Evolutionary conservation across 2,113 vertebrate species (phyloP).

Genomic region (Pluvianellus socialis): DNA sequence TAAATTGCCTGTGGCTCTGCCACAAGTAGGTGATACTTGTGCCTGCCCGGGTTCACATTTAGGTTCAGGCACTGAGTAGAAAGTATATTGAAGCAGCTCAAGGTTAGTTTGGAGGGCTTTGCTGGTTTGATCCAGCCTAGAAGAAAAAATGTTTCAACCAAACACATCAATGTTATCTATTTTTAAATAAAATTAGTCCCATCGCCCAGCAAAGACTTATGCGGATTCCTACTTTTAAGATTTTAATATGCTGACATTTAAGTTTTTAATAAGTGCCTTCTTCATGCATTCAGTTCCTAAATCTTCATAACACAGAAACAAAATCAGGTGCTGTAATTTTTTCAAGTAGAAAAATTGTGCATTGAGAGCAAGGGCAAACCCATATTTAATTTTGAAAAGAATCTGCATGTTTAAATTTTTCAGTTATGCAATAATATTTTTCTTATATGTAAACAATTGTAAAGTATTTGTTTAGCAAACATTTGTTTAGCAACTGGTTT

Average conservation of each 20-base stretch:
- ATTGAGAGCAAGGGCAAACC: neutral
- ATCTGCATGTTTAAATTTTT: neutral
- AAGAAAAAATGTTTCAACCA: neutral
- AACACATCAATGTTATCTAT: rapidly evolving
- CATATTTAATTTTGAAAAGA: neutral
- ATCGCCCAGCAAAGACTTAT: neutral
- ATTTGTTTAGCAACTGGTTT: neutral
- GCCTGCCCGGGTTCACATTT: neutral
- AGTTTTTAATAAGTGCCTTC: neutral
- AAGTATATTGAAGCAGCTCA: neutral
- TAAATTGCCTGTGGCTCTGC: neutral
- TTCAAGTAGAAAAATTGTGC: neutral
- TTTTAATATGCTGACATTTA: neutral
- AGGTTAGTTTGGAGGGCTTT: neutral
- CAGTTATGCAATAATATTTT: neutral
- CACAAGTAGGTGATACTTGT: neutral
- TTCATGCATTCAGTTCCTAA: neutral
- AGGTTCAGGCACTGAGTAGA: neutral
- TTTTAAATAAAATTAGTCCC: neutral
- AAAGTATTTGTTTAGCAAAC: neutral
- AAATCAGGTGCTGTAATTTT: neutral
- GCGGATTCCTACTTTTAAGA: neutral
- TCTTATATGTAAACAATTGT: neutral
- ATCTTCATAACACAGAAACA: neutral
- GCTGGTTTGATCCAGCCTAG: neutral